These are phyloP conservation scores for Sturnus vulgaris DNA, from an alignment of 2,113 vertebrate genomes.

Conservation along the genomic window DNA sequence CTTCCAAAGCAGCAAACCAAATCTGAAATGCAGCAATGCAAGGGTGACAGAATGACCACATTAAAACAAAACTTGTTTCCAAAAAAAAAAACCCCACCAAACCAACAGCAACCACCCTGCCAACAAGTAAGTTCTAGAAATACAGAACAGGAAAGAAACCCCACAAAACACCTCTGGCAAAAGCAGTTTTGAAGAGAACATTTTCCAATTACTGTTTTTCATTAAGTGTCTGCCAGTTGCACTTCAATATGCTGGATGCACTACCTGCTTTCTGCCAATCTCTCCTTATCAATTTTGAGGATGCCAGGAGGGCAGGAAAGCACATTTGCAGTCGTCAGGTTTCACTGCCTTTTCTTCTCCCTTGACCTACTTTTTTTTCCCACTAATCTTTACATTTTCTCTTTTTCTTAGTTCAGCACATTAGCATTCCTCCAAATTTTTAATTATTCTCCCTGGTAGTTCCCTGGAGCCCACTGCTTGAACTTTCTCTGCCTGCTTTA, in stretches of 20 bases:
- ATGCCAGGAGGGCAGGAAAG: background rate
- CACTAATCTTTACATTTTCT: background rate
- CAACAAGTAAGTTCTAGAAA: background rate
- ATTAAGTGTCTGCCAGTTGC: background rate
- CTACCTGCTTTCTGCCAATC: background rate
- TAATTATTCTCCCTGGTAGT: background rate
- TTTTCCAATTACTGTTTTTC: background rate
- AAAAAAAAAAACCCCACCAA: background rate
- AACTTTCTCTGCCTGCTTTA: background rate
- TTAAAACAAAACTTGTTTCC: background rate
- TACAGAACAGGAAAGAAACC: background rate
- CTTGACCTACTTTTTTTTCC: background rate
- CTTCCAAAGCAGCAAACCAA: background rate
- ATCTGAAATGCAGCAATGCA: background rate
- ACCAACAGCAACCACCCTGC: background rate
- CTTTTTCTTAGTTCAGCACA: background rate
- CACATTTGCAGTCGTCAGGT: background rate
- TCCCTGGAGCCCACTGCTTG: background rate
- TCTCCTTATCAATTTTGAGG: background rate
- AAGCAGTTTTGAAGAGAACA: background rate
- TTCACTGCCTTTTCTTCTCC: background rate
- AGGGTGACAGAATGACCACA: background rate
- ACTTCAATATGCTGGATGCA: background rate
- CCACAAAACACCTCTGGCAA: background rate
- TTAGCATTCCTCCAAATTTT: conserved; percentile 14